Base-by-base conservation (phyloP, 23 tunicate species). In the Styela clava region DNA sequence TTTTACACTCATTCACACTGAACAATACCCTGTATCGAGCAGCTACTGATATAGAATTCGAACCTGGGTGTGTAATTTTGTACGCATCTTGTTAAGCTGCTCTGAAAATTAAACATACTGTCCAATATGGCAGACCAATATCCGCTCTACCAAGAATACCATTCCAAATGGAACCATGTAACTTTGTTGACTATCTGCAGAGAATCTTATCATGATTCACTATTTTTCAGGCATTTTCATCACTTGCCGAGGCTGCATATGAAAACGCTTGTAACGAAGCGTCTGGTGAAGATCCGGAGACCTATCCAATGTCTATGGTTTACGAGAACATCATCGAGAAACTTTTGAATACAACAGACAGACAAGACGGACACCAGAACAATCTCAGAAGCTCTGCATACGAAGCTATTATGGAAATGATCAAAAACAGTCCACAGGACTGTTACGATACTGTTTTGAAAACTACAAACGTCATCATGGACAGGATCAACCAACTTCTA, bases 361-460 rank as follows among this genome's bases (percentile, higher is more conserved):
- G 99, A 86, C 31, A 65, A 25, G 99, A 95, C 84, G 99, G 96
- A 0, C 95, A 95, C 70, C 88, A 83, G 99, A 86, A 89, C 85
- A 95, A 95, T 61, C 63, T 95, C 35, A 74, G 99, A 52, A 86
- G 86, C 73, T 96, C 99, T 0, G 99, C 99, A 3, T 95, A 95
- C 76, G 99, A 88, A 69, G 99, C 99, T 22, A 86, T 95, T 32
- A 95, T 95, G 99, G 99, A 95, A 70, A 86, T 95, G 99, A 95
- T 95, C 37, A 95, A 95, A 65, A 95, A 95, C 86, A 82, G 89
- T 63, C 99, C 99, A 1, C 83, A 81, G 35, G 99, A 95, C 83
- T 95, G 99, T 80, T 95, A 95, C 72, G 86, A 86, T 2, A 90
- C 91, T 3, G 99, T 95, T 1, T 83, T 95, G 23, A 86, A 95